Conservation (phyloP, 2,888 invertebrate species). For the Odontomyia ornata region DNA sequence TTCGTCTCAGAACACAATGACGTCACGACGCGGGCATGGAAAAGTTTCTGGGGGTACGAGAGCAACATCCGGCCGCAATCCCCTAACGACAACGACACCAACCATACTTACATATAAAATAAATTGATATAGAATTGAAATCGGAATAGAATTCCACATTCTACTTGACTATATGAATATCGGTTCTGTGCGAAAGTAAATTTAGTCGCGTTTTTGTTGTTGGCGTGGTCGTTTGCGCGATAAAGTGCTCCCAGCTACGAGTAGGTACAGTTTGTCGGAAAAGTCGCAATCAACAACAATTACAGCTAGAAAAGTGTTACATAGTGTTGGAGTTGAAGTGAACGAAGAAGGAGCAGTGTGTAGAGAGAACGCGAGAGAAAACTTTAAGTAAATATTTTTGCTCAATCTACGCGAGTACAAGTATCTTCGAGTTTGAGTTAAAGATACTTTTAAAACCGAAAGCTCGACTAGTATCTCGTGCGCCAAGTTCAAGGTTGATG, state of each 20-base stretch:
- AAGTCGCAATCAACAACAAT: constrained; percentile 7
- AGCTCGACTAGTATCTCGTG: constrained; percentile 25
- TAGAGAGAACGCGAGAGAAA: neutral
- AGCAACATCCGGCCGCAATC: neutral
- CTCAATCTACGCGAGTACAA: too few species aligned
- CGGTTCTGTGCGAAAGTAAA: constrained; percentile 25
- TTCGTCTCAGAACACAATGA: too few species aligned
- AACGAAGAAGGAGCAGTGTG: neutral
- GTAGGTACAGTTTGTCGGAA: neutral
- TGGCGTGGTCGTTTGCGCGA: constrained; percentile 34
- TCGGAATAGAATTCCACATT: constrained; percentile 24
- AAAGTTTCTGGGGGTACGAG: neutral
- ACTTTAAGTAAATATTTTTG: constrained; percentile 20
- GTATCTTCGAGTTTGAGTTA: too few species aligned
- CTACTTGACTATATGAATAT: constrained; percentile 35
- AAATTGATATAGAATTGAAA: constrained; percentile 25
- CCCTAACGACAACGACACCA: neutral
- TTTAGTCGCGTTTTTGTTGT: constrained; percentile 41
- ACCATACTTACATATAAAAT: neutral
- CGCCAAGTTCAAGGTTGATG: constrained; percentile 37
- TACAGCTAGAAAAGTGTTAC: neutral
- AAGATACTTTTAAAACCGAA: constrained; percentile 24
- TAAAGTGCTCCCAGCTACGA: neutral
- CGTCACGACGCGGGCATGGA: too few species aligned
- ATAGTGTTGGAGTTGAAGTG: neutral